These are phyloP conservation scores for Caprella mutica DNA, from an alignment of 2,888 invertebrate species.

Conservation along the genomic window DNA sequence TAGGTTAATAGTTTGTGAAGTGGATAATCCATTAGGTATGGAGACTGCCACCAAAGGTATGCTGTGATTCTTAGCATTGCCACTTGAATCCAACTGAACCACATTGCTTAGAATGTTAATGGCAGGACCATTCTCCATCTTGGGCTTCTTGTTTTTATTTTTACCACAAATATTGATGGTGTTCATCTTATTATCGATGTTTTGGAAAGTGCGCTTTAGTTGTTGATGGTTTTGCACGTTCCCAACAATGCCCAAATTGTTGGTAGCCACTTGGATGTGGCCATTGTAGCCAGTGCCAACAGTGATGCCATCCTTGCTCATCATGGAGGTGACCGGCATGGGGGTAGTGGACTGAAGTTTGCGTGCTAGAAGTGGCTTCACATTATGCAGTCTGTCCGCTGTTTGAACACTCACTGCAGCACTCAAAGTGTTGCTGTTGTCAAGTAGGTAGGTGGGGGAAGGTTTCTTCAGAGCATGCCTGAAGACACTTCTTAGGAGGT, in stretches of 20 bases:
- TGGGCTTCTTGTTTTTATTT: conserved; percentile 32
- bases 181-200: conserved; percentile 12
- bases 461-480: conserved; percentile 30
- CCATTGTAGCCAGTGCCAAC: conserved; percentile 34
- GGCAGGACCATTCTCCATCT: conserved; percentile 31
- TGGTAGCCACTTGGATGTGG: conserved; percentile 27
- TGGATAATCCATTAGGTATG: conserved; percentile 31
- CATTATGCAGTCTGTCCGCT: conserved; percentile 25
- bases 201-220: conserved; percentile 26
- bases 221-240: conserved; percentile 19
- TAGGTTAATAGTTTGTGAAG: conserved; percentile 24
- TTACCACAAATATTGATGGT: conserved; percentile 20
- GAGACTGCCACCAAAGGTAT: conserved; percentile 31
- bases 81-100: conserved; percentile 30
- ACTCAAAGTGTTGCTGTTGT: conserved; percentile 9
- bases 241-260: conserved; percentile 24
- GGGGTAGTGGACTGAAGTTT: conserved; percentile 29
- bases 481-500: conserved; percentile 26
- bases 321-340: conserved; percentile 14
- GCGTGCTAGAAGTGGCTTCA: conserved; percentile 31
- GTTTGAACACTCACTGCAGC: conserved; percentile 8
- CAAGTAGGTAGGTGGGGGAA: conserved; percentile 18
- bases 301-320: conserved; percentile 29
- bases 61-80: conserved; percentile 26
- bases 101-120: conserved; percentile 32